Base-by-base conservation (phyloP, 2,888 invertebrate genomes). In the Timema podura region DNA sequence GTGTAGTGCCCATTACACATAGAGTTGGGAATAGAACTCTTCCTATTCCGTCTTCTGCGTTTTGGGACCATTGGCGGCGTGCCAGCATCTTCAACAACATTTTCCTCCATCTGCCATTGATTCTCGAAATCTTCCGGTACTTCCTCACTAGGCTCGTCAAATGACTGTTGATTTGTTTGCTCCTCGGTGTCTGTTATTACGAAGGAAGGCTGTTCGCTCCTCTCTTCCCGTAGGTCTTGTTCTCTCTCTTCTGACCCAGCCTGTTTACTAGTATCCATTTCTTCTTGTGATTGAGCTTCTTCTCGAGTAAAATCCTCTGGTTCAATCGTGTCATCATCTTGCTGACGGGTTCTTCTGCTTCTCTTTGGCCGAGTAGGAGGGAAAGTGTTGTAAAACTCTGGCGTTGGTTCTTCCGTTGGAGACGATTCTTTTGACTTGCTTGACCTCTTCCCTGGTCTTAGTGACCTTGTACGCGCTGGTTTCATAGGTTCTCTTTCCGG, bases 71-170 rank as follows among this genome's bases (percentile, higher is more conserved):
- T 75, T 5, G 82, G 83, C 51, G 74, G 74, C 13, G 61, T 61
- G 13, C 11, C 10, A 8, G 10, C 15, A 6, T 30, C 30, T 79
- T 78, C 48, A 5, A 68, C 69, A 15, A 71, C 59, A 8, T 80
- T 79, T 45, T 70, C 79, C 78, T 44, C 81, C 81, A 45, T 78
- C 80, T 70, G 80, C 81, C 15, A 82, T 81, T 61, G 61, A 15
- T 10, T 5, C 16, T 11, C 44, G 8, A 8, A 30, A 13, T 57
- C 57, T 13, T 9, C 57, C 15, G n/a, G 57, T 10, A 44, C 44
- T 30, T 61, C 61, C 8, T 15, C 61, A 61, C 61, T 61, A 30
- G 30, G 61, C 7, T 61, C 30, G 30, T 61, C 61, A 10, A 11
- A 61, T 45, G 7, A 11, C 6, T 61, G 44, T 10, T 61, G 30